These are phyloP conservation scores for Orchesella cincta DNA, from an alignment of 1,140 invertebrate species.

Conservation along the genomic window DNA sequence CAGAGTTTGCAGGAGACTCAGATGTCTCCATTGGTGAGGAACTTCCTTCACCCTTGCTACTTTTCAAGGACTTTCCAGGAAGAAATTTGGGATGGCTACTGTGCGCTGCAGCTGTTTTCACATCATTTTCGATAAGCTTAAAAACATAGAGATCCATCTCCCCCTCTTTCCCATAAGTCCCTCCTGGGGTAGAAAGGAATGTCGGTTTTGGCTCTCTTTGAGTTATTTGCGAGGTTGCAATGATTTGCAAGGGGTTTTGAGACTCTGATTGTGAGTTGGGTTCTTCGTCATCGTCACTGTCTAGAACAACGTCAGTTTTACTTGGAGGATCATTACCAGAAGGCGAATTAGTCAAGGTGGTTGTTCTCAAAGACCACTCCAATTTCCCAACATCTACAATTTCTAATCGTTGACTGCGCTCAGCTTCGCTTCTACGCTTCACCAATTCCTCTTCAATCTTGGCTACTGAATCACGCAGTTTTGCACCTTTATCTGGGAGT, in stretches of 20 bases:
- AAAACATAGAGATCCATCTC: not conserved
- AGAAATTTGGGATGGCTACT: not conserved
- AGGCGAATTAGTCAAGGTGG: not conserved
- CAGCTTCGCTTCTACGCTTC: not conserved
- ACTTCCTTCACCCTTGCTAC: not conserved
- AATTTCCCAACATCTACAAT: not conserved
- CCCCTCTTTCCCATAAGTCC: not conserved
- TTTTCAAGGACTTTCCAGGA: not conserved
- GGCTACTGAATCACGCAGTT: not conserved
- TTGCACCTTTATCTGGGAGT: conserved; percentile 1
- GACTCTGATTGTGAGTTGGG: not conserved
- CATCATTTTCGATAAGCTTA: not conserved
- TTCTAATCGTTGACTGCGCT: not conserved
- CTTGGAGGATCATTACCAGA: not conserved
- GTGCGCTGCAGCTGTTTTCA: not conserved
- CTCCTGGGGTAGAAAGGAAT: not conserved
- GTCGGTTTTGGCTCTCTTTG: not conserved
- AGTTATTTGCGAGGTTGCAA: conserved; percentile 2
- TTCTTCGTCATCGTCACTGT: conserved; percentile 11
- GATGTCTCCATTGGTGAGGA: not conserved
- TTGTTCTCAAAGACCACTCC: not conserved
- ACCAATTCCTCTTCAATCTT: not conserved
- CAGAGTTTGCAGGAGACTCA: not conserved
- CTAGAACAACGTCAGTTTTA: not conserved
- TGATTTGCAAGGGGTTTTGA: not conserved